phyloP scores from a whole-genome alignment of 2,113 vertebrate genomes.

The Phalacrocorax brasilianus region DNA sequence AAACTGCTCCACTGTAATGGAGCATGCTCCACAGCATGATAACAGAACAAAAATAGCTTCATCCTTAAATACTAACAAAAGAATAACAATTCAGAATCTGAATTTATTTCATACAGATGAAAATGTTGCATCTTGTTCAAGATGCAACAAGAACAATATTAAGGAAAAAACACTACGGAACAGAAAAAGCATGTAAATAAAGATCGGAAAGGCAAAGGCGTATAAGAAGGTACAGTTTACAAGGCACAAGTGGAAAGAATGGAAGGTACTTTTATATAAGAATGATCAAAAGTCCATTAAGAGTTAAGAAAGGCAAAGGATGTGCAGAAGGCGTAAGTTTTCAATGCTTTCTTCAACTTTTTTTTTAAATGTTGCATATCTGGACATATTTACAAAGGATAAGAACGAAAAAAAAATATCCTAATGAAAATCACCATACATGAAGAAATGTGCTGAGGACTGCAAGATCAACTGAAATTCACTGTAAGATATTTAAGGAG shows the following conservation, averaged over 20 bases:
- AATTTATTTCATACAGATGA: too few species aligned
- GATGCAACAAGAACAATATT: neutral
- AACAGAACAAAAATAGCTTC: neutral
- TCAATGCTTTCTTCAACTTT: neutral
- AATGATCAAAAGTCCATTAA: neutral
- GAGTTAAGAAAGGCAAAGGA: neutral
- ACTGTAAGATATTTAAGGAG: neutral
- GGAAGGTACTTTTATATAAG: neutral
- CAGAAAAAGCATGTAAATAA: neutral
- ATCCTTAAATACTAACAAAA: neutral
- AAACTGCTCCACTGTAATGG: neutral
- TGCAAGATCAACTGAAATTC: neutral
- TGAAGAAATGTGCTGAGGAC: neutral
- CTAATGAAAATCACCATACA: neutral
- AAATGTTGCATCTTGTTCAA: neutral
- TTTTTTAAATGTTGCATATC: neutral
- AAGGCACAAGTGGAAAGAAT: neutral
- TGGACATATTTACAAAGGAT: neutral
- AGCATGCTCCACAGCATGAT: neutral
- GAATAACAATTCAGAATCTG: neutral
- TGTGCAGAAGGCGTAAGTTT: neutral
- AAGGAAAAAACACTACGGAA: neutral
- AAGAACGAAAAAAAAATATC: neutral
- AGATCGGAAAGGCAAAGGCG: neutral
- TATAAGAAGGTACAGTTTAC: neutral